Base-by-base conservation (phyloP, 2,113 vertebrate species). In the Octodon degus region DNA sequence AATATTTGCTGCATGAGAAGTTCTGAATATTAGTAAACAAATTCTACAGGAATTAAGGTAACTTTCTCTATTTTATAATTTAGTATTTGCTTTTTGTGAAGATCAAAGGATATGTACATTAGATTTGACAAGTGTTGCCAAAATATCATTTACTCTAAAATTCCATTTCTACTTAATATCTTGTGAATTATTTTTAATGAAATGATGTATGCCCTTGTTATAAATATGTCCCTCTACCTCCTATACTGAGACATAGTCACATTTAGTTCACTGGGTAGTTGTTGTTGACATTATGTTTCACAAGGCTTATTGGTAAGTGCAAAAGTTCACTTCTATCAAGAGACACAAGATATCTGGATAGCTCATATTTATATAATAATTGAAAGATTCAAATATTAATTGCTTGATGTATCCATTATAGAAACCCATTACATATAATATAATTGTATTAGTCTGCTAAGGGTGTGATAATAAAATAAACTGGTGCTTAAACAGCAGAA, bases 11-110 rank as follows among this genome's bases (percentile, higher is more conserved):
- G 20, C 5, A 50, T 20, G 86, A n/a, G 37, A 47, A 79, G 25
- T 62, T 62, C 1, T 81, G 14, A 30, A 74, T 43, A 58, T 60
- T 81, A 83, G 62, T 70, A 79, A 86, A 58, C 40, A 86, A 68
- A 27, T 96, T 82, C 27, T 83, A 80, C 1, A 40, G 34, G 17
- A 94, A 20, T 19, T 58, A 92, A 85, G 63, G 53, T 88, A 89
- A 86, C 24, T 84, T 95, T 91, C 65, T n/a, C 22, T 30, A 20
- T 27, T 16, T 92, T 19, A 60, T 76, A 80, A n/a, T 50, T 93
- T 88, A 79, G 60, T 92, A 84, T n/a, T 79, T 79, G 22, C 62
- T 92, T 70, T 83, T 82, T 81, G 76, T 13, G 76, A 91, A 94
- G 0, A 20, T 17, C 85, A 91, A 95, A 83, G 24, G 5, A 7